These are phyloP conservation scores for Sylvilagus bachmani DNA, from an alignment of 2,113 vertebrate genomes.

Conservation along the genomic window DNA sequence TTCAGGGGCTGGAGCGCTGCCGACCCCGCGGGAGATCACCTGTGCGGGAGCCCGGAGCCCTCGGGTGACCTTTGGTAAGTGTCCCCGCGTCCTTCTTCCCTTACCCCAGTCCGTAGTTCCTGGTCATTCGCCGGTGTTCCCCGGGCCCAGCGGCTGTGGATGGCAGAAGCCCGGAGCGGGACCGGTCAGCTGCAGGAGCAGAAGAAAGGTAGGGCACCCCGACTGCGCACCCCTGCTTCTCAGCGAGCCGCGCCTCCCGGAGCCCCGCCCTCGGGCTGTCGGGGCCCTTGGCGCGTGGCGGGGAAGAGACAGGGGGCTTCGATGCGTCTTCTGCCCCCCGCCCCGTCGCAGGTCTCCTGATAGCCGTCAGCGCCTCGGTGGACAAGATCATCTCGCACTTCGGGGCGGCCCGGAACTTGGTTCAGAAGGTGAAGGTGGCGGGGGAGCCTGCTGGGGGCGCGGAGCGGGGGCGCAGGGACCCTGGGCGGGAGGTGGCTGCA, in stretches of 20 bases:
- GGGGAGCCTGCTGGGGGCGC: background rate
- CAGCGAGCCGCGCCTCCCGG: background rate
- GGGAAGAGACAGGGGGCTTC: background rate
- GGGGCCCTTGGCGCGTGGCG: too few species aligned
- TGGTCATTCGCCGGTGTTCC: slow-evolving; percentile 90
- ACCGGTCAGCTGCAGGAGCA: slow-evolving; percentile 89
- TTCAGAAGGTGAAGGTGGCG: slow-evolving; percentile 94
- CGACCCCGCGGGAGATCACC: background rate
- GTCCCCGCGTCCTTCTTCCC: slow-evolving; percentile 18
- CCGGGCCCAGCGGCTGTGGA: slow-evolving; percentile 86
- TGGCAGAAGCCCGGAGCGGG: slow-evolving; percentile 87
- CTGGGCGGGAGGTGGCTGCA: background rate
- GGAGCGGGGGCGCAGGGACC: background rate
- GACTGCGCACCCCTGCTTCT: background rate
- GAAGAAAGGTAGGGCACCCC: slow-evolving; percentile 90
- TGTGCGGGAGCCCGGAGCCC: background rate
- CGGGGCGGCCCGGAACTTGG: slow-evolving; percentile 93
- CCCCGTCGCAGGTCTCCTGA: slow-evolving; percentile 91
- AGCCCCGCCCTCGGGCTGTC: background rate
- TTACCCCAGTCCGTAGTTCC: slow-evolving; percentile 89
- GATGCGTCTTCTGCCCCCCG: background rate
- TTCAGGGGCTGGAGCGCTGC: background rate
- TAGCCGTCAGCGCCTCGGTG: slow-evolving; percentile 93
- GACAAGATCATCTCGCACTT: slow-evolving; percentile 96
- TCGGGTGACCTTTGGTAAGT: slow-evolving; percentile 37